Base-by-base conservation (phyloP, 53 echinoderm and acorn worm genomes). In the Mesocentrotus franciscanus region DNA sequence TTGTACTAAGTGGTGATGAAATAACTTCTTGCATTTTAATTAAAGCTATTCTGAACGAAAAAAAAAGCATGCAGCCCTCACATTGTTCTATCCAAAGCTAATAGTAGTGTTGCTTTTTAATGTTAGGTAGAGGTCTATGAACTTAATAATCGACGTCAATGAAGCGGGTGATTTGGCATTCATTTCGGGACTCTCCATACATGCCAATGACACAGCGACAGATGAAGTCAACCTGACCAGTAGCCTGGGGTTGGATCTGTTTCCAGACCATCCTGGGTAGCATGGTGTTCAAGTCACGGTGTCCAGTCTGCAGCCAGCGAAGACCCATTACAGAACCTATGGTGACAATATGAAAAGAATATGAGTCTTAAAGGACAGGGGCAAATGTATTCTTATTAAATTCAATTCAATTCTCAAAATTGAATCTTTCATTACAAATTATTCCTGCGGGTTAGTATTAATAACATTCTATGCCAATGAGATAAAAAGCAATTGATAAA, bases 161-260 rank as follows among this genome's bases (percentile, higher is more conserved):
- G 60, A 91, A 91, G 71, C 95, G 81, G 92, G 75, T 90, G 85
- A 94, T 96, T 24, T 91, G 59, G 91, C 97, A 97, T 89, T 96
- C 83, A 16, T 58, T 39, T 10, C 93, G 90, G 5, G 96, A 89
- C 56, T 96, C 84, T 55, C 97, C 97, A 85, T 97, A 96, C 18
- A 32, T 58, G 89, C 96, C 95, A 62, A 95, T 95, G 60, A 92
- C 89, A 90, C 97, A 97, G 15, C 92, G 89, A 93, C 97, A 97
- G 32, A 61, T 90, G 90, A 95, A 95, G 90, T 96, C 95, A 18
- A 96, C 95, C 4, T 90, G 87, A 27, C 95, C 96, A 0, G 24
- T 39, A 89, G 95, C 78, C 74, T 96, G 90, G 49, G 93, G 95
- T 26, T 78, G 42, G 93, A 95, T 85, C 71, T 96, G 95, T 60